phyloP scores from a whole-genome alignment of 2,797 vertebrate genomes.

The Microctenopoma lineatum region DNA sequence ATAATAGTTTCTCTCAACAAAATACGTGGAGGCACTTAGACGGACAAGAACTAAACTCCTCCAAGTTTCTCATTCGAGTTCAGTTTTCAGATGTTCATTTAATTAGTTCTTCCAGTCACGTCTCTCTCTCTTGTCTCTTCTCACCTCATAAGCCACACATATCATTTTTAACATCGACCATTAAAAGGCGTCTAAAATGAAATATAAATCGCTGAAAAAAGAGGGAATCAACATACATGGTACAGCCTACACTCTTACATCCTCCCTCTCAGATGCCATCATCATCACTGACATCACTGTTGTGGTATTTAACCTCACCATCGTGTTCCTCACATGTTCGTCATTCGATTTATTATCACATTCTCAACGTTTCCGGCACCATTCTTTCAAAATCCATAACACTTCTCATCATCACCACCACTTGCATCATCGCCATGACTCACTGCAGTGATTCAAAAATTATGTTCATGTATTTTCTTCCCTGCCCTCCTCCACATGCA shows the following conservation, averaged over 20 bases:
- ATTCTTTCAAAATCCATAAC: constrained; percentile 29
- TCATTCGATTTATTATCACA: constrained; percentile 9
- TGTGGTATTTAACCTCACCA: constrained; percentile 2
- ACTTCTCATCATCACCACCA: constrained; percentile 18
- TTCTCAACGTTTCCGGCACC: constrained; percentile 19
- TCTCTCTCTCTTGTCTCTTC: not conserved
- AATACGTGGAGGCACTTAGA: not conserved
- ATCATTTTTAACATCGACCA: not conserved
- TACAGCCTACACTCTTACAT: not conserved
- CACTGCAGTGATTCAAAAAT: constrained; percentile 15
- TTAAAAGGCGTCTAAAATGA: not conserved
- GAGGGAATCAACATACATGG: not conserved
- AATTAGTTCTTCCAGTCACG: not conserved
- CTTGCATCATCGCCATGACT: constrained; percentile 26
- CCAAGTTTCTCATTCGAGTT: not conserved
- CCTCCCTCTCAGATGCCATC: constrained; percentile 3
- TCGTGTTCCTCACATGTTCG: constrained; percentile 21
- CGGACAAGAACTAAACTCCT: not conserved
- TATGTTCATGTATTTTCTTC: not conserved
- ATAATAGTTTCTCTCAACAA: not conserved
- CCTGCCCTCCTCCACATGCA: constrained; percentile 12
- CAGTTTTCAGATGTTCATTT: no score
- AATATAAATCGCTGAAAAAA: not conserved
- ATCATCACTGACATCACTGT: constrained; percentile 26
- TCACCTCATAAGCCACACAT: no score